Evolutionary conservation across 2,113 vertebrate genomes (phyloP).

Genomic region (Garra rufa): DNA sequence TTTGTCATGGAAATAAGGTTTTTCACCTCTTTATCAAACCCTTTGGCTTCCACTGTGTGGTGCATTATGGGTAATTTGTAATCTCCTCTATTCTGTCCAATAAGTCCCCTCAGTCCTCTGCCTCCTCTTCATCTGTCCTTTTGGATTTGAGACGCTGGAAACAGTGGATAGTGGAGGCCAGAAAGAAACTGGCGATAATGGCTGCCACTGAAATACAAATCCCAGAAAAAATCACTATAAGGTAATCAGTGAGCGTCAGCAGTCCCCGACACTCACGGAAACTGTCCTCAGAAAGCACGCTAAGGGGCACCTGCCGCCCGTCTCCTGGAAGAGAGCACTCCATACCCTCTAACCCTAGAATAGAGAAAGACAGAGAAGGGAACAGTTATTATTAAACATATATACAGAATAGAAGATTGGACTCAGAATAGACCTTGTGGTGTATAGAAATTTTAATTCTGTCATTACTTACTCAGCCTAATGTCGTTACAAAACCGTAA

Average conservation of each 20-base stretch:
- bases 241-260: conserved; percentile 86
- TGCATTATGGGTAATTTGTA: conserved; percentile 18
- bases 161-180: conserved; percentile 90
- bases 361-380: neutral
- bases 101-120: conserved; percentile 16
- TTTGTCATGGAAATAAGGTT: conserved; percentile 31
- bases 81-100: conserved; percentile 11
- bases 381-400: neutral
- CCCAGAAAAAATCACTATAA: conserved; percentile 94
- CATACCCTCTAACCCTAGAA: conserved; percentile 84
- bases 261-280: conserved; percentile 86
- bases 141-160: conserved; percentile 87
- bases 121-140: conserved; percentile 85
- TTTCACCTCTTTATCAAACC: conserved; percentile 1
- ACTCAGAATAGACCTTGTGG: neutral
- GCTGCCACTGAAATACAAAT: conserved; percentile 88
- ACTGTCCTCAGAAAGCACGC: conserved; percentile 86
- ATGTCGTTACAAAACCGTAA: too few species aligned
- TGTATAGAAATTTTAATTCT: neutral
- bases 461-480: too few species aligned
- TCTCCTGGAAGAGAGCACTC: conserved; percentile 85
- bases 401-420: neutral
- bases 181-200: conserved; percentile 90
- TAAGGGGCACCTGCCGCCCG: conserved; percentile 82
- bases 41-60: conserved; percentile 11